Base-by-base conservation (phyloP, 2,113 vertebrate genomes). In the Etheostoma spectabile region DNA sequence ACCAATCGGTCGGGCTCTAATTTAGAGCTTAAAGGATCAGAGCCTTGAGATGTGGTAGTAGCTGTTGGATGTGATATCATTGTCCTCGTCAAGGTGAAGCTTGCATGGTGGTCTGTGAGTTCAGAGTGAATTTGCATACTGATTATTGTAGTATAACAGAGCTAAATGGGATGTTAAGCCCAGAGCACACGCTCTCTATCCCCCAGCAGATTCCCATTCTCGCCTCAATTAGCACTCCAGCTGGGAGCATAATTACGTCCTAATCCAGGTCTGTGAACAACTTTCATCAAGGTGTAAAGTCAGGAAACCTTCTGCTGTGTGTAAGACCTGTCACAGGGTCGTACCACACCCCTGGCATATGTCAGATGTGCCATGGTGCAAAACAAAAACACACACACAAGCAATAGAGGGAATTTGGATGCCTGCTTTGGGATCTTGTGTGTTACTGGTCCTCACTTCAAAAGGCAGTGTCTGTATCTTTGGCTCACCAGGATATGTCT, bases 141-240 rank as follows among this genome's bases (percentile, higher is more conserved):
- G 65, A 16, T 21, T 69, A 13, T 67, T n/a, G 46, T 27, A 24
- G 46, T 42, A 24, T 52, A 30, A 8, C 49, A 57, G 38, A 60
- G 61, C 33, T 27, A n/a, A 76, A 68, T 67, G 65, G 65, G 65
- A 78, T 57, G 49, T 45, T 22, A 74, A 61, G 24, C 61, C 27
- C 56, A 74, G 5, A 67, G 51, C 46, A 27, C 22, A 24, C 55
- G n/a, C 14, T 53, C 45, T 57, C 16, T 22, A 59, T 79, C 51
- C 72, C 62, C 18, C 45, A 15, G 24, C 38, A 30, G 33, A 69
- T 59, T 8, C 8, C 42, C 21, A 27, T 24, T 61, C 79, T 77
- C 80, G 15, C 55, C 35, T 63, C 67, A 88, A 83, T 86, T 86
- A 73, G 83, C 86, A 68, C 86, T 88, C 76, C 80, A 77, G 87